Percentiles rank a stretch among this genome's conserved stretches.
These are phyloP conservation scores for Syngnathoides biaculeatus DNA, from an alignment of 2,113 vertebrate genomes.

Conservation along the genomic window DNA sequence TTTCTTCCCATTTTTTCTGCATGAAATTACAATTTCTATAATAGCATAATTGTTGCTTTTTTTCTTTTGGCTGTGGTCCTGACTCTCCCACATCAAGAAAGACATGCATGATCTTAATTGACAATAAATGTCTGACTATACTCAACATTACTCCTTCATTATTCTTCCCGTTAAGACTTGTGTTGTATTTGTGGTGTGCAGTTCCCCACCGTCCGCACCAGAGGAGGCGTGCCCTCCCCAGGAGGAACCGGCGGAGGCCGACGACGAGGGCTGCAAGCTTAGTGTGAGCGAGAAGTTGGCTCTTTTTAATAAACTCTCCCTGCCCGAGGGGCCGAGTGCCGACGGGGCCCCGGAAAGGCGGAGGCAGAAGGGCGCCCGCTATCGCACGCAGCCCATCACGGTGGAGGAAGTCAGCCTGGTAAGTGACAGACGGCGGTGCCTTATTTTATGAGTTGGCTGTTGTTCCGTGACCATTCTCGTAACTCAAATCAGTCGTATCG, in stretches of 20 bases:
- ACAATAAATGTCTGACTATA: not conserved
- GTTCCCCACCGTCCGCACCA: constrained; percentile 34
- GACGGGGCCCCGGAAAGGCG: constrained; percentile 54
- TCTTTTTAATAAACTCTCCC: constrained; percentile 74
- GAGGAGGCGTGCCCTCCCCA: constrained; percentile 30
- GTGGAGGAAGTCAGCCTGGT: constrained; percentile 74
- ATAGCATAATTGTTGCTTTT: too few species aligned
- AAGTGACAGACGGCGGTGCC: constrained; percentile 11
- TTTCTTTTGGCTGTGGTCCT: too few species aligned
- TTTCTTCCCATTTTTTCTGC: too few species aligned
- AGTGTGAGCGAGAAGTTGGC: constrained; percentile 77
- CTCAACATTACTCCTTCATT: not conserved
- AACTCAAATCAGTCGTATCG: too few species aligned
- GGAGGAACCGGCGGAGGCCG: constrained; percentile 37
- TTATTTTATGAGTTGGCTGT: too few species aligned
- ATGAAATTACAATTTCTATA: too few species aligned
- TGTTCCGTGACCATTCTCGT: too few species aligned
- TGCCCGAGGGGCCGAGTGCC: constrained; percentile 24
- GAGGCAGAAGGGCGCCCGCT: constrained; percentile 73
- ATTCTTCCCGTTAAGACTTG: not conserved
- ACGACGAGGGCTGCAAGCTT: constrained; percentile 68
- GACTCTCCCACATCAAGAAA: too few species aligned
- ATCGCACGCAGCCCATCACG: constrained; percentile 76
- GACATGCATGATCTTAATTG: not conserved
- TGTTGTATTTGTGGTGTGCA: constrained; percentile 18